Conservation (phyloP, 2,113 vertebrate genomes). For the Vulpes ferrilata region DNA sequence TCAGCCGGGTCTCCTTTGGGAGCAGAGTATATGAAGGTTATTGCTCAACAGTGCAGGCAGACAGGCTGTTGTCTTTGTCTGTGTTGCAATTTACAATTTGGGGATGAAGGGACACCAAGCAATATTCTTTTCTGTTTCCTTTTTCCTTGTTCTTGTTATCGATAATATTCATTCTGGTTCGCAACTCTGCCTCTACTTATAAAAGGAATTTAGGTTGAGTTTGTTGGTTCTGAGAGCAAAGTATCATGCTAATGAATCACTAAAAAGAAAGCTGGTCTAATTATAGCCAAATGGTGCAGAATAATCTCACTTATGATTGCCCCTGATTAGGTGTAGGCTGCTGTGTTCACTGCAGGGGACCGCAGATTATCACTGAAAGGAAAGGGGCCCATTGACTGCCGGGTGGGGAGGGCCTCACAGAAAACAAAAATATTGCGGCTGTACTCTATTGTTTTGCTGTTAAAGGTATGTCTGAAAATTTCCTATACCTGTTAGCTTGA, state of each 20-base stretch:
- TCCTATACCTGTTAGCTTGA: neutral
- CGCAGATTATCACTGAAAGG: conserved; percentile 44
- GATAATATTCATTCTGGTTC: conserved; percentile 53
- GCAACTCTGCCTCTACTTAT: neutral
- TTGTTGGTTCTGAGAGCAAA: conserved; percentile 71
- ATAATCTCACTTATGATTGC: conserved; percentile 74
- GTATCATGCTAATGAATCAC: conserved; percentile 67
- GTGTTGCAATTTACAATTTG: conserved; percentile 67
- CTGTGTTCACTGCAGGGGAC: conserved; percentile 38
- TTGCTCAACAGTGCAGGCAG: conserved; percentile 59
- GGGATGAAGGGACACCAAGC: conserved; percentile 21
- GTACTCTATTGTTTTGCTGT: neutral
- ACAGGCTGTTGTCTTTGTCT: neutral
- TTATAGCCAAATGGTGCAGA: conserved; percentile 75
- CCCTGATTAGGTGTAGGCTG: conserved; percentile 65
- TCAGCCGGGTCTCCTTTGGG: conserved; percentile 29
- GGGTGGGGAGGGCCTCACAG: neutral
- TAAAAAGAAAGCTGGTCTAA: conserved; percentile 64
- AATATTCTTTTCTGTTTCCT: conserved; percentile 53
- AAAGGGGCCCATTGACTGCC: neutral
- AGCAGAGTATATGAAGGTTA: conserved; percentile 36
- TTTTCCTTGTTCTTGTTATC: conserved; percentile 63
- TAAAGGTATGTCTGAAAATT: neutral
- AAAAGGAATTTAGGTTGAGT: conserved; percentile 63
- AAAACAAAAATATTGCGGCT: neutral